These are phyloP conservation scores for Pseudomyrmex flavicornis DNA, from an alignment of 1,140 invertebrate genomes.

Conservation along the genomic window DNA sequence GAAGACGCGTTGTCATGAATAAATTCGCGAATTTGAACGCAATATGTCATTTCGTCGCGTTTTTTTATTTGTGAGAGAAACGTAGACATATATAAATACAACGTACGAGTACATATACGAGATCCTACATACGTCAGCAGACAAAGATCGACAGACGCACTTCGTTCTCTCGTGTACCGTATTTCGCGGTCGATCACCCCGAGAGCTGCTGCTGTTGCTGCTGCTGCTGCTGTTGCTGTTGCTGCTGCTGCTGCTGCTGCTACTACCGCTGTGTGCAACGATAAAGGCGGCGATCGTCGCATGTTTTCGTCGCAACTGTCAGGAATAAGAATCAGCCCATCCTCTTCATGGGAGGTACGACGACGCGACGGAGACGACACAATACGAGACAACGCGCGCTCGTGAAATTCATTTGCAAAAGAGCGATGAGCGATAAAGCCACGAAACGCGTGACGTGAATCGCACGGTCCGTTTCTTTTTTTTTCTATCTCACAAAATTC, in stretches of 20 bases:
- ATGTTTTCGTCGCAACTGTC: conserved; percentile 10
- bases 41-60: no score
- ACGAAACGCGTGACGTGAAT: not conserved
- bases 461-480: not conserved
- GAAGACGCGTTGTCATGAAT: no score
- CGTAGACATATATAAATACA: not conserved
- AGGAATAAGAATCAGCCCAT: conserved; percentile 16
- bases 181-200: conserved; percentile 29
- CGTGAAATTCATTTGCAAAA: no score
- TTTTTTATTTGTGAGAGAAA: no score
- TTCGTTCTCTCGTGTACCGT: not conserved
- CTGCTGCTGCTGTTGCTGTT: no score
- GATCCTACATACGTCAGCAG: not conserved
- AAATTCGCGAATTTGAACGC: no score
- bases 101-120: not conserved
- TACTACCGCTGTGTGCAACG: no score
- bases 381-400: not conserved
- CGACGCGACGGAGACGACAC: not conserved
- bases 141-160: not conserved
- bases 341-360: not conserved
- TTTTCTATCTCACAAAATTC: conserved; percentile 53
- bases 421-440: no score
- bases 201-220: no score
- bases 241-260: not conserved
- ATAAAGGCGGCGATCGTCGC: not conserved